Base-by-base conservation (phyloP, 2,888 invertebrate species). In the Tetheella fluctuosa region DNA sequence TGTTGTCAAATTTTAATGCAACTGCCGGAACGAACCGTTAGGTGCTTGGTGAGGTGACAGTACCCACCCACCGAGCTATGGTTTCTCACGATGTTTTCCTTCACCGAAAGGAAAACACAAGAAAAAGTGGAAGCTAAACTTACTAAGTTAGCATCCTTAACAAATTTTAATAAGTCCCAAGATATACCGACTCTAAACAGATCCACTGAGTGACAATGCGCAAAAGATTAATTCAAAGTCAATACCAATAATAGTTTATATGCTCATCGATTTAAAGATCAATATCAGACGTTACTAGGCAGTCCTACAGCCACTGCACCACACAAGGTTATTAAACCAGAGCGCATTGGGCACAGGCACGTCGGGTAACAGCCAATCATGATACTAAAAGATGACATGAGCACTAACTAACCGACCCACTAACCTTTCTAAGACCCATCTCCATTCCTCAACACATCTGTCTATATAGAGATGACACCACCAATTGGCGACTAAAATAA, bases 381-480 rank as follows among this genome's bases (percentile, higher is more conserved):
- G 55, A 25, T 48, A 53, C 62, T 58, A 56, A 67, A 64, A 68
- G 52, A 70, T 58, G 52, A 34, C 58, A 52, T 52, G 52, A 58
- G 63, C 67, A 55, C 48, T 48, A 48, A 48, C 48, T 20, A 20
- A 20, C n/a, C 70, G 87, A 68, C 77, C 88, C 67, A 89, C 71
- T 89, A 77, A 89, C 89, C 86, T 72, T 68, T 69, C 67, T 63
- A 48, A 30, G 54, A 57, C 34, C 55, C 61, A 59, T 62, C 59
- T 64, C 63, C 23, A 61, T 61, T 58, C 57, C 53, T 63, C 64
- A 65, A 65, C 69, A 76, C 87, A 90, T 90, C 74, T 85, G 77
- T 90, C 80, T 84, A 68, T 78, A 82, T 89, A 78, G 70, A 85
- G 77, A 72, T 85, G 91, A 89, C 90, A 89, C 80, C 65, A 70